Evolutionary conservation across 2,113 vertebrate genomes (phyloP).

Genomic region (Cinclus cinclus): DNA sequence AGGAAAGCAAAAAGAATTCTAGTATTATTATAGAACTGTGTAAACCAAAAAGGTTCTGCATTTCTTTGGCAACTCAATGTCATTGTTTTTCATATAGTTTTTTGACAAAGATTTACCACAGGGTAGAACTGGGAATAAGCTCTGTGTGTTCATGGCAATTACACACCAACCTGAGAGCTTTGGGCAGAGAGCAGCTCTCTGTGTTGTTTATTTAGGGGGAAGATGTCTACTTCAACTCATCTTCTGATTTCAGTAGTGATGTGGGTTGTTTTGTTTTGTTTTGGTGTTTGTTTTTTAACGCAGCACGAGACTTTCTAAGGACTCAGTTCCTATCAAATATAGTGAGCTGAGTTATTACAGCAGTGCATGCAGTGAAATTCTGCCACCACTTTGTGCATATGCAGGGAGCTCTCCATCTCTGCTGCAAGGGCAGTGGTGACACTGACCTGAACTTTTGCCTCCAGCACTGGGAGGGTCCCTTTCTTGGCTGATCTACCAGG

Average conservation of each 20-base stretch:
- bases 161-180: background rate
- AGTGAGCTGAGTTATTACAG: background rate
- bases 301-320: background rate
- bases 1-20: background rate
- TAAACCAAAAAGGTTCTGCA: background rate
- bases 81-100: background rate
- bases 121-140: background rate
- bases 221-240: background rate
- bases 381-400: background rate
- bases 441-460: background rate
- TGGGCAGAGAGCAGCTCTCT: background rate
- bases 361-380: background rate
- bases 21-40: background rate
- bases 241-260: background rate
- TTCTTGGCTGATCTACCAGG: background rate
- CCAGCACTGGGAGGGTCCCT: fast-evolving
- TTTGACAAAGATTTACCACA: background rate
- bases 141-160: background rate
- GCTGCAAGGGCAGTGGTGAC: background rate
- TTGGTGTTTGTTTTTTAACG: background rate
- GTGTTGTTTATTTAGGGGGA: background rate
- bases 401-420: background rate
- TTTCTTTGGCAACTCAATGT: background rate
- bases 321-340: background rate
- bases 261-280: background rate